Base-by-base conservation (phyloP, 1,140 invertebrate species). In the Drosophila auraria region DNA sequence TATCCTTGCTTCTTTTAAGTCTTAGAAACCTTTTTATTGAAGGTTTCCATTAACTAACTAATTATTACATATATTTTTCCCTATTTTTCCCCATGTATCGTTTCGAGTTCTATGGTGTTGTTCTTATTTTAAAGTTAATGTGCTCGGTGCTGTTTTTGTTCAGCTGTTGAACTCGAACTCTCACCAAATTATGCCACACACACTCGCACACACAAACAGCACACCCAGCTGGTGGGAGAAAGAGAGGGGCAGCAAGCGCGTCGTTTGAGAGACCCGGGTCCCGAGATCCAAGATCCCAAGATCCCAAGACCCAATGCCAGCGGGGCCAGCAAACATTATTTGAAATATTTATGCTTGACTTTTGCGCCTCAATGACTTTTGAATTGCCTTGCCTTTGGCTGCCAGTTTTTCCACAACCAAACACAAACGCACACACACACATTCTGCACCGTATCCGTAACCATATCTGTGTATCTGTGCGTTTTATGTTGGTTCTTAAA, bases 331-430 rank as follows among this genome's bases (percentile, higher is more conserved):
- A 90, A 89, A 90, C 86, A 90, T 79, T 90, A 82, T 89, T 90
- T 89, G 70, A 89, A 89, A 89, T 90, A 91, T 91, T 90, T 90
- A 90, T 90, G 86, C 86, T 86, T 90, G 87, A 90, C 86, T 90
- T 90, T 90, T 90, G 86, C 87, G 86, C 86, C 86, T 90, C 86
- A 90, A 90, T 90, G 86, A 90, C 86, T 90, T 90, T 90, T 90
- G 86, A 90, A 90, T 90, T 90, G 86, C 86, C 86, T 87, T 90
- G 86, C 87, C 87, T 90, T 90, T 89, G 86, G 86, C 86, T 90
- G 86, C 86, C 61, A 66, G 70, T 82, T 82, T 72, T 57, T 62
- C 82, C 80, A 81, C 27, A 20, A 20, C 20, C 77, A 78, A 78
- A 79, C 49, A 64, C 38, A 61, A 61, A 63, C 61, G 54, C 62